Base-by-base conservation (phyloP, 2,797 vertebrate species). In the Menidia menidia region DNA sequence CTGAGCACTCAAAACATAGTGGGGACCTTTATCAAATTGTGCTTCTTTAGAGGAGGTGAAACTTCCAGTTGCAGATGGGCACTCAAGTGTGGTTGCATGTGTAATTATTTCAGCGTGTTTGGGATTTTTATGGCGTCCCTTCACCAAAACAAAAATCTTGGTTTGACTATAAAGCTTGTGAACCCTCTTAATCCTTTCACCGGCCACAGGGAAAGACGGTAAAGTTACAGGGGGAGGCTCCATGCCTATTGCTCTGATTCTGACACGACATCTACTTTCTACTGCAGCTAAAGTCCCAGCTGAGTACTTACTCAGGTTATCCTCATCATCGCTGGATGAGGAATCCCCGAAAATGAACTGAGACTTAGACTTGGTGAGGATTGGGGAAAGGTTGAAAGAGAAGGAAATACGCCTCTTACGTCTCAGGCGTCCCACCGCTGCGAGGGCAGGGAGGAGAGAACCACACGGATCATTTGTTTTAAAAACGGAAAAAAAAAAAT, bases 251-350 rank as follows among this genome's bases (percentile, higher is more conserved):
- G 31, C 9, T 79, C 55, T 50, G 55, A 16, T 16, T 70, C 50
- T 56, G 42, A 68, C 25, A 19, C 19, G 65, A 64, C 57, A 62
- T 68, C 71, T 77, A 83, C 7, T 67, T 78, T 69, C 81, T 85
- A 89, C 75, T 67, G 66, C 61, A 60, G 60, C 65, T 73, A 60
- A 0, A 11, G 35, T 54, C 48, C 50, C 5, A 14, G 6, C n/a
- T 53, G 19, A 65, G 59, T 55, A 97, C 97, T 98, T 96, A 98
- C 96, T 95, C 82, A 90, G 88, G 81, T 89, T 87, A 90, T 96
- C 95, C 72, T 96, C 96, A n/a, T 97, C 96, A 92, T 96, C 96
- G 87, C 96, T 97, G 91, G 96, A 96, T 84, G 96, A 97, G 91
- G 94, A 96, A 93, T 93, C 96, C 89, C 94, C 86, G 86, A 94